A percentile compares a stretch with the other conserved stretches of the same genome.
Evolutionary conservation across 2,888 invertebrate genomes (phyloP).

Genomic region (Psylliodes chrysocephalus): DNA sequence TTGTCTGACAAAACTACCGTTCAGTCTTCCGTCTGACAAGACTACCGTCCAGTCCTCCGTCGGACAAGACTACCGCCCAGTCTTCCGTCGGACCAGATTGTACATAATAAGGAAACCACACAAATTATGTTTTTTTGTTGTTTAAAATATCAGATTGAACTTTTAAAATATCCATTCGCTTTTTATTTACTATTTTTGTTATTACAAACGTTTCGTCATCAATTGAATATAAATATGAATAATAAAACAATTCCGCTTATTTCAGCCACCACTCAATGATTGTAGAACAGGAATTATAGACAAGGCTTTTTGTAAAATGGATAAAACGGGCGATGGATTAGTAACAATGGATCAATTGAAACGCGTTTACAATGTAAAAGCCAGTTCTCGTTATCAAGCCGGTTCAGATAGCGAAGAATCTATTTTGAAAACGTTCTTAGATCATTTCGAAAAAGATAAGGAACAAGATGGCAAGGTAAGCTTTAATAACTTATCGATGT

Average conservation of each 20-base stretch:
- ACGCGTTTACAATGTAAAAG: conserved; percentile 82
- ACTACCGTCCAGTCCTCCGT: too few species aligned
- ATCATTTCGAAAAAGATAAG: conserved; percentile 83
- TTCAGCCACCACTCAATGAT: conserved; percentile 85
- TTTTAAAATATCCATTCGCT: too few species aligned
- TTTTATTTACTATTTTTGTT: too few species aligned
- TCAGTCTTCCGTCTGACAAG: too few species aligned
- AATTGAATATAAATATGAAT: background rate
- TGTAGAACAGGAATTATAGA: conserved; percentile 77
- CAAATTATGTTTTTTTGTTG: too few species aligned
- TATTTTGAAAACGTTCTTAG: conserved; percentile 82
- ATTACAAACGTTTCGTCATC: too few species aligned
- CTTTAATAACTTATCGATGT: conserved; percentile 42
- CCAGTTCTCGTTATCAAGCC: conserved; percentile 84
- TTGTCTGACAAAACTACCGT: too few species aligned
- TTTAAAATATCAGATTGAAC: too few species aligned
- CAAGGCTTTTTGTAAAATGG: conserved; percentile 86
- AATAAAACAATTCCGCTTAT: conserved; percentile 12
- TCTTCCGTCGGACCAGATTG: too few species aligned
- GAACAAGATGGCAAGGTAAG: conserved; percentile 79
- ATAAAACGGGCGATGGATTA: conserved; percentile 85
- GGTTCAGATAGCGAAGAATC: conserved; percentile 88
- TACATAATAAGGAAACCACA: too few species aligned
- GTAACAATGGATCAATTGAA: conserved; percentile 82
- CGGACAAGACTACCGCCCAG: too few species aligned